phyloP scores from a whole-genome alignment of 2,113 vertebrate species.

The Corapipo altera region DNA sequence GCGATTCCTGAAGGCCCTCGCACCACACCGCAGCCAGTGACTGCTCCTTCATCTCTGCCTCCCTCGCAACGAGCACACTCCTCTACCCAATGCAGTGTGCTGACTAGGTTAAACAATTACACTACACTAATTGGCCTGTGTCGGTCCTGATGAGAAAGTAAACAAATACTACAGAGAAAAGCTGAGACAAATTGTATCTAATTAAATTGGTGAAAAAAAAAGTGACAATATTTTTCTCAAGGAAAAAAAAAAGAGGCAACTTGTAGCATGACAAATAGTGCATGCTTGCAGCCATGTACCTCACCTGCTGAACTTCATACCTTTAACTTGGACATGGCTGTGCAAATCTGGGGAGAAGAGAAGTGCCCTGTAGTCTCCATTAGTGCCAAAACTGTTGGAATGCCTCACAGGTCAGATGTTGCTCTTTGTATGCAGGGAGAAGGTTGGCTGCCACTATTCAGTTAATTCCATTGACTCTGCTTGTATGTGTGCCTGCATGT shows the following conservation, averaged over 20 bases:
- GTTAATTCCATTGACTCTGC: fast-evolving
- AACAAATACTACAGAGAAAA: conserved; percentile 86
- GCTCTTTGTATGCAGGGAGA: neutral
- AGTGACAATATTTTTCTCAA: conserved; percentile 53
- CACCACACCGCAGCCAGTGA: neutral
- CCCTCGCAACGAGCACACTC: neutral
- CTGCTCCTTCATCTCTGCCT: conserved; percentile 33
- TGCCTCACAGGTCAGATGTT: fast-evolving
- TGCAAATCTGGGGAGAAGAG: neutral
- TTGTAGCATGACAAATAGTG: conserved; percentile 13
- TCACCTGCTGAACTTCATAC: conserved; percentile 7
- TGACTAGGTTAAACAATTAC: conserved; percentile 88
- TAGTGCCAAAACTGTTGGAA: neutral
- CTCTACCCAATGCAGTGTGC: neutral
- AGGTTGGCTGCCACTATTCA: neutral
- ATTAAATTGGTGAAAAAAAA: conserved; percentile 83
- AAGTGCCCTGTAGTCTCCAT: neutral
- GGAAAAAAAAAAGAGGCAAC: conserved; percentile 33
- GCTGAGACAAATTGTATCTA: conserved; percentile 89
- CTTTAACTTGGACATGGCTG: neutral
- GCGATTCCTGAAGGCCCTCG: conserved; percentile 33
- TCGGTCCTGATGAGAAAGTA: conserved; percentile 89
- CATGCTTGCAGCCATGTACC: neutral
- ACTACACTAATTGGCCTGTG: conserved; percentile 90
- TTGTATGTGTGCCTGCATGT: fast-evolving